phyloP scores from a whole-genome alignment of 2,888 invertebrate genomes.

The Lamellibrachia satsuma region DNA sequence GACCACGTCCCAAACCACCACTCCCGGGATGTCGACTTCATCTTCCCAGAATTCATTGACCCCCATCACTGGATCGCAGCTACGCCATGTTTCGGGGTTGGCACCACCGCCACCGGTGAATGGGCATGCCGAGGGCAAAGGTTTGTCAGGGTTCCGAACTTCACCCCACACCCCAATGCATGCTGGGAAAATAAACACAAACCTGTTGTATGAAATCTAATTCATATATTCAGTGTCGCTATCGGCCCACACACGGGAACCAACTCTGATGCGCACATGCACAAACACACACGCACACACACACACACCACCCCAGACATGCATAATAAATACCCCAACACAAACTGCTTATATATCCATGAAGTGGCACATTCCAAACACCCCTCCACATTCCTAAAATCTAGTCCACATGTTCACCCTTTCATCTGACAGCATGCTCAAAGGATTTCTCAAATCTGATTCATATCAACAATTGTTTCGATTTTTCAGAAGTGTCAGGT shows the following conservation, averaged over 20 bases:
- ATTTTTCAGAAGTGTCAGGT: not conserved
- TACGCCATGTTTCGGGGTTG: not conserved
- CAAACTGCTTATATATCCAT: not conserved
- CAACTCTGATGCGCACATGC: not conserved
- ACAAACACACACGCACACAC: not conserved
- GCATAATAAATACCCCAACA: not conserved
- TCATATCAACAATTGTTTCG: not conserved
- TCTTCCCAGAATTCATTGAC: constrained; percentile 55
- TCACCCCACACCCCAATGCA: not conserved
- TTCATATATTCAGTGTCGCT: not conserved
- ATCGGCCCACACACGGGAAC: not conserved
- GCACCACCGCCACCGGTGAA: constrained; percentile 24
- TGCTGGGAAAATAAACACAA: not conserved
- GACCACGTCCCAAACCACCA: constrained; percentile 51
- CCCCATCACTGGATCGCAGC: constrained; percentile 19
- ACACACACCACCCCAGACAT: not conserved
- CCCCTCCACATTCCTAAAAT: not conserved
- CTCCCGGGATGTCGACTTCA: constrained; percentile 54
- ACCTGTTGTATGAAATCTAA: not conserved
- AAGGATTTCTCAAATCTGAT: not conserved
- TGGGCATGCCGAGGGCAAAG: constrained; percentile 29
- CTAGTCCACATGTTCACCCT: too few species aligned
- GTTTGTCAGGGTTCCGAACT: constrained; percentile 7
- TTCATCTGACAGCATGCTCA: not conserved
- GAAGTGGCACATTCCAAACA: not conserved